A percentile compares a stretch with the other conserved stretches of the same genome.
phyloP scores from a whole-genome alignment of 2,113 vertebrate genomes.

The Typhlomys cinereus region DNA sequence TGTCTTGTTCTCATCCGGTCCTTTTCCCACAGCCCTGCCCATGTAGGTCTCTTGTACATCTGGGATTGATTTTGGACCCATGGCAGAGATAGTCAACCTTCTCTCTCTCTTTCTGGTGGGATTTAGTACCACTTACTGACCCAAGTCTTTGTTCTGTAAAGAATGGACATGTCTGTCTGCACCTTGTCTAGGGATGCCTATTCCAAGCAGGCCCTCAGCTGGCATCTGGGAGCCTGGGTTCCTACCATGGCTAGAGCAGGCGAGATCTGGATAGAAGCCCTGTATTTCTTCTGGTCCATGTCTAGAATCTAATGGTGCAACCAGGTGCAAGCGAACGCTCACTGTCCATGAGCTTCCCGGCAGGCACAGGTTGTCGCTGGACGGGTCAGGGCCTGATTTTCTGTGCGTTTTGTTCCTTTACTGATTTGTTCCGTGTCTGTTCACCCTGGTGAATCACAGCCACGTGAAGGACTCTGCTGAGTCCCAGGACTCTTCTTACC shows the following conservation, averaged over 20 bases:
- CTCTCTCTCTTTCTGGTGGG: constrained; percentile 5
- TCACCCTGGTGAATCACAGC: background rate
- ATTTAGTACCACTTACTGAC: background rate
- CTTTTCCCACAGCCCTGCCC: background rate
- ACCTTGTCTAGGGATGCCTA: background rate
- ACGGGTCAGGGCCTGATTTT: background rate
- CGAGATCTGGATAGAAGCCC: too few relatives aligned
- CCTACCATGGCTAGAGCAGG: too few relatives aligned
- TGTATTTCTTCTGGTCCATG: background rate
- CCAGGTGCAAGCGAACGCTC: too few relatives aligned
- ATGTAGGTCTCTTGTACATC: background rate
- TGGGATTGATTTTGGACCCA: background rate
- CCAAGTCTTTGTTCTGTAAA: background rate
- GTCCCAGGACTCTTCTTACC: background rate
- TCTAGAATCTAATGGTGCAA: too few relatives aligned
- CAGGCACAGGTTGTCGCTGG: background rate
- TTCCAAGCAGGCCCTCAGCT: background rate
- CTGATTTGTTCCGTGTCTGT: background rate
- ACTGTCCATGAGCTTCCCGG: background rate
- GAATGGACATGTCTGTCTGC: background rate
- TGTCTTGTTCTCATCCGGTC: background rate
- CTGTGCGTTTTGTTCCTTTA: background rate
- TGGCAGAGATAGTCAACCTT: background rate
- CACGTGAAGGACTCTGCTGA: background rate
- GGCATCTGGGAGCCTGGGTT: background rate